Base-by-base conservation (phyloP, 2,797 vertebrate species). In the Morus bassanus region DNA sequence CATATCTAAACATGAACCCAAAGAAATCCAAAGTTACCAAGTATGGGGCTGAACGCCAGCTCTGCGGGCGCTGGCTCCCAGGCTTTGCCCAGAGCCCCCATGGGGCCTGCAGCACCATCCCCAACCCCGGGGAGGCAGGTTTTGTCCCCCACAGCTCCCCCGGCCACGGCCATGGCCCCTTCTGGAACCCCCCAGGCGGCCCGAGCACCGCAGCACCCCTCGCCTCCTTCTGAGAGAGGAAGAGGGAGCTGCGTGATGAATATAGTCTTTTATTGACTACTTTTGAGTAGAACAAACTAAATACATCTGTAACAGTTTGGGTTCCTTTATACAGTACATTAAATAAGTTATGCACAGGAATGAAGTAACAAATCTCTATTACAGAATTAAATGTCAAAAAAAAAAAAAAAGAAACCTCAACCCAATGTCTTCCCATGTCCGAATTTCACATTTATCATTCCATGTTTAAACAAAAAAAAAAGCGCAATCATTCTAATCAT, bases 261-360 rank as follows among this genome's bases (percentile, higher is more conserved):
- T 98, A 98, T 95, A 98, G 97, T 97, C 97, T 97, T 98, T 98
- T 98, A 98, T 98, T 98, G 98, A 98, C 98, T 98, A 98, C 97
- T 97, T 97, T 95, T 33, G 97, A 97, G 97, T 98, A 98, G 98
- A 98, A 98, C 98, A 98, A 98, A 98, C 98, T 98, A 98, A 98
- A 98, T 98, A 98, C 98, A 98, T 98, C 98, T 98, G 98, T 98
- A 98, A 97, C 97, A 96, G 97, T 97, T 98, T 73, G 93, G 95
- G 96, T 96, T 98, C 96, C 92, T 98, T 98, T 98, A 97, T 98
- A 98, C 97, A 98, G 97, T 96, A 98, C 97, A 97, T 98, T 98
- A 98, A 98, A 98, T 98, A 98, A 98, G 97, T 98, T 98, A 98
- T 97, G 95, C 97, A 97, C 89, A 91, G 97, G 96, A 98, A 96